Evolutionary conservation across 2,113 vertebrate genomes (phyloP), one percentile per base, ranked within the genome.

Genomic region (Stigmatopora nigra): DNA sequence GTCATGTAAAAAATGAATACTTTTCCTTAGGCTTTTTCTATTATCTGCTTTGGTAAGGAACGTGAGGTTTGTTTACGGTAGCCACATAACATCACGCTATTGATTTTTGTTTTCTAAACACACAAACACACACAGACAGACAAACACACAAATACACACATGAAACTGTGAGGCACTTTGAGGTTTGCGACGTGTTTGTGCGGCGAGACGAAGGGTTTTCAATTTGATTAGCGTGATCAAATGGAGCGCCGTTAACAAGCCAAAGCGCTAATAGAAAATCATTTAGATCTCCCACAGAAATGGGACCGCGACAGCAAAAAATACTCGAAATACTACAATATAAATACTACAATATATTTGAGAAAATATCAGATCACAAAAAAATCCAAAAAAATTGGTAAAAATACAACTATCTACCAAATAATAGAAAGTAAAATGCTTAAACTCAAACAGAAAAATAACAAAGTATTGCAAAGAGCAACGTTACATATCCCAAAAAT

Each of bases 171-270:
- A 7, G 72, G 71, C 22, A 53, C 82, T 82, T 84, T 76, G 77
- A 87, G 75, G 79, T 83, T 83, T 80, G 73, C 88, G 89, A 90
- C 9, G 38, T 41, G 38, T 41, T 41, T 41, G 90, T 88, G 88
- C 80, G 78, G 83, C 69, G 72, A 89, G 86, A 89, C 88, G 82
- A 89, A 89, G 87, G 87, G 90, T 31, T 91, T 90, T 90, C 85
- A 87, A 86, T 90, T 90, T 87, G 86, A 90, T 89, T 90, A 89
- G 76, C 84, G 78, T 81, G 81, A 85, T 89, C 88, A 90, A 90
- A 90, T 86, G 83, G 81, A 89, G 86, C 84, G 69, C 85, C 83
- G 87, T 86, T 89, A 90, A 90, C 87, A 87, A 82, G 75, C 80
- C 47, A 71, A 16, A 22, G 20, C 78, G 64, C 84, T 89, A 90